phyloP scores from a whole-genome alignment of 2,113 vertebrate species.

The Platichthys stellatus region DNA sequence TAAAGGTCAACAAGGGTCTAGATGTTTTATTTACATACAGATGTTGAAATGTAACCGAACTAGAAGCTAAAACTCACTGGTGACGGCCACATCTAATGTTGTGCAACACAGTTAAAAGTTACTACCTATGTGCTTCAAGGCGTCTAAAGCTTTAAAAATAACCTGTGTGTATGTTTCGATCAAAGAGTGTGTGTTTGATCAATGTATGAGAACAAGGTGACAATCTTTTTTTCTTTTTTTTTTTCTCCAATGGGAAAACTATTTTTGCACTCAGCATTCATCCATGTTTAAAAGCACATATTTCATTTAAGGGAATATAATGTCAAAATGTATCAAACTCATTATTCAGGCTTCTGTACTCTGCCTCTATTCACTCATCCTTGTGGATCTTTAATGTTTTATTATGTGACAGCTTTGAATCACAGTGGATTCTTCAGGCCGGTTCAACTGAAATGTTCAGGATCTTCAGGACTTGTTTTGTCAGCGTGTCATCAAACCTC shows the following conservation, averaged over 20 bases:
- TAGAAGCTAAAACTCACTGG: conserved; percentile 23
- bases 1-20: conserved; percentile 32
- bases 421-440: not conserved
- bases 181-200: conserved; percentile 26
- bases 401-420: conserved; percentile 13
- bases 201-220: conserved; percentile 59
- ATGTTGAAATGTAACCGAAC: conserved; percentile 28
- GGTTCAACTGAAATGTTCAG: not conserved
- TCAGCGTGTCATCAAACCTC: not conserved
- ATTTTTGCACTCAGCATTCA: conserved; percentile 79
- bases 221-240: conserved; percentile 77
- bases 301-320: conserved; percentile 66
- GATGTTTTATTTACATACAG: conserved; percentile 33
- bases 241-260: conserved; percentile 76
- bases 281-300: conserved; percentile 66
- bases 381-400: not conserved
- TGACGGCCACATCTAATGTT: conserved; percentile 12
- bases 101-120: conserved; percentile 13
- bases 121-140: conserved; percentile 54
- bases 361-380: conserved; percentile 18
- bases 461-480: not conserved
- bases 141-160: conserved; percentile 65
- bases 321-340: conserved; percentile 32
- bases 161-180: conserved; percentile 17
- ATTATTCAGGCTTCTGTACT: conserved; percentile 22